A percentile compares a stretch with the other conserved stretches of the same genome.
Conservation (phyloP, 2,888 invertebrate genomes). For the Microctonus hyperodae region DNA sequence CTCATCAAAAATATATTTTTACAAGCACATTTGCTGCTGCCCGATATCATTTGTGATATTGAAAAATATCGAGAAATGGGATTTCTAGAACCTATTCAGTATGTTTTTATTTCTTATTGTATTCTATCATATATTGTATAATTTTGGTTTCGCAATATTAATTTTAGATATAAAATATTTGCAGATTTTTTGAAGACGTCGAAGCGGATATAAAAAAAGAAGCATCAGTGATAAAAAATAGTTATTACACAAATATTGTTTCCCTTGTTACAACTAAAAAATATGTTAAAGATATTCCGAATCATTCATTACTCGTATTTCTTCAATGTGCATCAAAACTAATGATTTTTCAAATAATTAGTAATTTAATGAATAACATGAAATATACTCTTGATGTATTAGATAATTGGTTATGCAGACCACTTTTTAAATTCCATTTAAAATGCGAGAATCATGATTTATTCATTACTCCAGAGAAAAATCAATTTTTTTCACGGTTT, state of each 20-base stretch:
- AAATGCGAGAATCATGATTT: slow-evolving; percentile 48
- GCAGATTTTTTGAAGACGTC: slow-evolving; percentile 47
- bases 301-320: slow-evolving; percentile 39
- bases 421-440: slow-evolving; percentile 47
- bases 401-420: slow-evolving; percentile 41
- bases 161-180: neutral
- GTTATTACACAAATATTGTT: slow-evolving; percentile 50
- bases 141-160: too few species aligned
- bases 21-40: slow-evolving; percentile 66
- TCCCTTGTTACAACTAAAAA: slow-evolving; percentile 47
- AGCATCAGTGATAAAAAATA: slow-evolving; percentile 36
- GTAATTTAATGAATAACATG: slow-evolving; percentile 47
- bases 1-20: slow-evolving; percentile 70
- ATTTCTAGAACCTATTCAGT: slow-evolving; percentile 60
- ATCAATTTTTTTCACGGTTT: slow-evolving; percentile 44
- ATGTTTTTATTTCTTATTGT: slow-evolving; percentile 24
- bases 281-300: slow-evolving; percentile 45
- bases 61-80: slow-evolving; percentile 64
- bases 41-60: slow-evolving; percentile 67
- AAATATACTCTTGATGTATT: slow-evolving; percentile 47
- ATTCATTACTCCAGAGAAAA: slow-evolving; percentile 44
- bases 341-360: slow-evolving; percentile 48
- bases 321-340: slow-evolving; percentile 47
- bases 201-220: slow-evolving; percentile 47
- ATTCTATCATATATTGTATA: neutral